A percentile compares a stretch with the other conserved stretches of the same genome.
These are phyloP conservation scores for Oryzias sinensis DNA, from an alignment of 2,797 vertebrate species.

Conservation along the genomic window DNA sequence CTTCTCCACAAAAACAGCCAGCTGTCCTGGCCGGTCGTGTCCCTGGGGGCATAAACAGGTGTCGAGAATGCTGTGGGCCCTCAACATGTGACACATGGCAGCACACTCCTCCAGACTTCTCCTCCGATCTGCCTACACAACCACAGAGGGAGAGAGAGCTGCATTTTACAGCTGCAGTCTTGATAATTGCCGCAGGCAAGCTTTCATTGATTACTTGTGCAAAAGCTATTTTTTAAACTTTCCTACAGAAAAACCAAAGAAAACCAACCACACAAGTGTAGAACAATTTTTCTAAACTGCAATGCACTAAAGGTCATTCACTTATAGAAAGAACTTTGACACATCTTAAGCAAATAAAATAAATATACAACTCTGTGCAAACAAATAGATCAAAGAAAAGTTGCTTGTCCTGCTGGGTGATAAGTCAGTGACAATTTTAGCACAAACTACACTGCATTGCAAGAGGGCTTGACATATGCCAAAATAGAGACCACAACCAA, in stretches of 20 bases:
- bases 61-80: slow-evolving; percentile 56
- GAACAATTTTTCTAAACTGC: not conserved
- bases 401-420: slow-evolving; percentile 46
- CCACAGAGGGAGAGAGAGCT: slow-evolving; percentile 18
- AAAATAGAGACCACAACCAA: slow-evolving; percentile 50
- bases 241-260: not conserved
- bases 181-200: slow-evolving; percentile 42
- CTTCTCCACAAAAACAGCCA: slow-evolving; percentile 69
- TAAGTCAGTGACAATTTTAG: slow-evolving; percentile 71
- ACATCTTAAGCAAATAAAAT: slow-evolving; percentile 26
- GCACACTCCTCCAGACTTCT: slow-evolving; percentile 48
- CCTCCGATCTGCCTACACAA: slow-evolving; percentile 57
- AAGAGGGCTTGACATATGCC: slow-evolving; percentile 41
- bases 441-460: slow-evolving; percentile 56
- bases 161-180: slow-evolving; percentile 47
- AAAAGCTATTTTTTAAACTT: slow-evolving; percentile 6
- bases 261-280: not conserved
- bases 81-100: slow-evolving; percentile 66
- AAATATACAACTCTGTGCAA: slow-evolving; percentile 54
- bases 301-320: not conserved
- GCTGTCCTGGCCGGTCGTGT: slow-evolving; percentile 72
- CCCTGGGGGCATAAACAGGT: slow-evolving; percentile 77
- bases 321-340: slow-evolving; percentile 30
- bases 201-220: slow-evolving; percentile 19
- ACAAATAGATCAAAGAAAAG: slow-evolving; percentile 68